Base-by-base conservation (phyloP, 2,888 invertebrate species). In the Dorcus parallelipipedus region DNA sequence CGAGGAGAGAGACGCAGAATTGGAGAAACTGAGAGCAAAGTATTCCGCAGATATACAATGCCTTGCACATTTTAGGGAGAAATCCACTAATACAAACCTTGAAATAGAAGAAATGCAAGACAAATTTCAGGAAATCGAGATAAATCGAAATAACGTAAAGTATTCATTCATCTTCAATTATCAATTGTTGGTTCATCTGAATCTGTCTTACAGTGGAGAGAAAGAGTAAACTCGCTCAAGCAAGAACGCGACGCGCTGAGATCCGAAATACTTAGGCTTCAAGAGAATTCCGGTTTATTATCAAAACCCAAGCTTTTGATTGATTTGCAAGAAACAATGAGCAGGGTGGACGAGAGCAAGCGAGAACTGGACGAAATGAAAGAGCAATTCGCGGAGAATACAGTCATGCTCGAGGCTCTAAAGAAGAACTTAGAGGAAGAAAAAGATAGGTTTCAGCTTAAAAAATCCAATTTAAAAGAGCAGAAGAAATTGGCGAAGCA, bases 1-100 rank as follows among this genome's bases (percentile, higher is more conserved):
- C 55, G 83, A 84, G 68, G 83, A 83, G 66, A 73, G 81, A 63
- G 82, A 83, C 63, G 82, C 81, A 69, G 82, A 83, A 67, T 65
- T 83, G 51, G 69, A 77, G 42, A 78, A 77, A 62, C 68, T 83
- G 52, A 72, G 81, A 51, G 73, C 73, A 60, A 81, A 80, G 72
- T 81, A 81, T 59, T 78, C 78, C 10, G 77, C 74, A 55, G 80
- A 80, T 0, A 80, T 82, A 14, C 81, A 82, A 70, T 78, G 73
- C 17, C 65, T 83, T 52, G 82, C 82, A 2, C 83, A 83, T 65
- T 69, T 82, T 38, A 77, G 81, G 63, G 83, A 83, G 71, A 83
- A 83, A 71, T 75, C 80, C 10, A 75, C 80, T 64, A 81, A 74
- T 1, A 64, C 73, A 3, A 65, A 67, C 52, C 56, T 64, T 9